Percentiles rank a stretch among this genome's conserved stretches.
Evolutionary conservation across 2,113 vertebrate genomes (phyloP).

Genomic region (Crotalus helleri): DNA sequence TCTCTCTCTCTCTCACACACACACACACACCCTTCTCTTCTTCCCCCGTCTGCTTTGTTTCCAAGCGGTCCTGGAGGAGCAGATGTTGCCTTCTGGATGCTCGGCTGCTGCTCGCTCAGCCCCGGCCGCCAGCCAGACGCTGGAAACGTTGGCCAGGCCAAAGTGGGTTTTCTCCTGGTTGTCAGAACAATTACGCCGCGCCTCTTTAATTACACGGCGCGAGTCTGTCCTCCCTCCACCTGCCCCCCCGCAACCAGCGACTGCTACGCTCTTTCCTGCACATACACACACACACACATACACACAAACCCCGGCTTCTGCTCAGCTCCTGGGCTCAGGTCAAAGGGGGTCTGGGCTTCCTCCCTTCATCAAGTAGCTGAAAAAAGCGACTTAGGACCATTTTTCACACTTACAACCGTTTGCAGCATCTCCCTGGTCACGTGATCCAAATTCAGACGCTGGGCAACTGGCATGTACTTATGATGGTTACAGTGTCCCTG

Average conservation of each 20-base stretch:
- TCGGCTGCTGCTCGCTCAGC: constrained; percentile 41
- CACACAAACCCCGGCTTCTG: no score
- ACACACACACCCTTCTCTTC: neutral
- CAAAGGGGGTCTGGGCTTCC: no score
- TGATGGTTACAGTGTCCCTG: neutral
- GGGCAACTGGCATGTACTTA: neutral
- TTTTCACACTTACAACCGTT: neutral
- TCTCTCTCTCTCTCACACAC: no score
- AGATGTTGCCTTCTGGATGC: constrained; percentile 38
- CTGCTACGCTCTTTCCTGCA: neutral
- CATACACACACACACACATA: no score
- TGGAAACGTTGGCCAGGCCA: constrained; percentile 22
- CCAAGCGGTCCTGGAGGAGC: constrained; percentile 22
- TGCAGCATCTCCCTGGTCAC: neutral
- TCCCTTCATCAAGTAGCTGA: neutral
- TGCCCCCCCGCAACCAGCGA: fast-evolving
- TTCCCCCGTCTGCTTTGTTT: neutral
- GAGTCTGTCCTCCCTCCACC: neutral
- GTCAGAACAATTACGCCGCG: constrained; percentile 49
- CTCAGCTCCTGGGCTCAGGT: no score
- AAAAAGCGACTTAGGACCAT: neutral
- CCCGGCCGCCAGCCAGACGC: constrained; percentile 42
- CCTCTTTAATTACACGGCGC: constrained; percentile 26
- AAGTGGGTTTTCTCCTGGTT: constrained; percentile 47
- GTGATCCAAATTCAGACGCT: neutral